Evolutionary conservation across 2,888 invertebrate species (phyloP).

Genomic region (Sesia bembeciformis): DNA sequence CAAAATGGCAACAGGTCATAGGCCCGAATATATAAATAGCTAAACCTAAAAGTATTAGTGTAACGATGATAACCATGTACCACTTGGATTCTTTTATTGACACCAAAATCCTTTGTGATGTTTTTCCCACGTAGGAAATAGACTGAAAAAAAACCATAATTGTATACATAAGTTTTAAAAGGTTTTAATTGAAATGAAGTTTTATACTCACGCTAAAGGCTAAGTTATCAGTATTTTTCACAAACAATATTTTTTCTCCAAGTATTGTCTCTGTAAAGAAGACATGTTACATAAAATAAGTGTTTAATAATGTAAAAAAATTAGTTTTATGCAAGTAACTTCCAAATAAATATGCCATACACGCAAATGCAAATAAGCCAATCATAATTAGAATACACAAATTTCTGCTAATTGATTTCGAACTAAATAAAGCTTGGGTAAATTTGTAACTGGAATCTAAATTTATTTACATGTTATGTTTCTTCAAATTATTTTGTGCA

Average conservation of each 20-base stretch:
- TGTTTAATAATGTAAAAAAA: too few species aligned
- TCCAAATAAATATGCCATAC: too few species aligned
- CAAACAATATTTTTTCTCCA: constrained; percentile 48
- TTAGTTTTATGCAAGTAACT: too few species aligned
- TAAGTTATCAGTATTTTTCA: constrained; percentile 41
- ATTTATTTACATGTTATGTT: too few species aligned
- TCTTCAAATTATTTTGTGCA: too few species aligned
- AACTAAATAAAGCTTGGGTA: too few species aligned
- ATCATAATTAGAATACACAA: too few species aligned
- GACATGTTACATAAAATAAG: not conserved
- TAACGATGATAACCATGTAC: constrained; percentile 24
- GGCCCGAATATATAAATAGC: constrained; percentile 33
- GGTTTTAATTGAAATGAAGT: not conserved
- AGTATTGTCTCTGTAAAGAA: constrained; percentile 47
- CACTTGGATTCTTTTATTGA: constrained; percentile 21
- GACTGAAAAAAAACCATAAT: constrained; percentile 31
- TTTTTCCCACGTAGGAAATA: constrained; percentile 32
- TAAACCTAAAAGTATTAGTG: constrained; percentile 19
- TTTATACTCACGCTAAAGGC: constrained; percentile 41
- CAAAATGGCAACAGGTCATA: constrained; percentile 18
- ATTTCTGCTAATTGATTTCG: too few species aligned
- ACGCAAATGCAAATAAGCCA: too few species aligned
- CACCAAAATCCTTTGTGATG: constrained; percentile 30
- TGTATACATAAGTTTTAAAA: not conserved
- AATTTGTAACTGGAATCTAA: too few species aligned